These are phyloP conservation scores for Petrocephalus sullivani DNA, from an alignment of 2,797 vertebrate genomes.

Conservation along the genomic window DNA sequence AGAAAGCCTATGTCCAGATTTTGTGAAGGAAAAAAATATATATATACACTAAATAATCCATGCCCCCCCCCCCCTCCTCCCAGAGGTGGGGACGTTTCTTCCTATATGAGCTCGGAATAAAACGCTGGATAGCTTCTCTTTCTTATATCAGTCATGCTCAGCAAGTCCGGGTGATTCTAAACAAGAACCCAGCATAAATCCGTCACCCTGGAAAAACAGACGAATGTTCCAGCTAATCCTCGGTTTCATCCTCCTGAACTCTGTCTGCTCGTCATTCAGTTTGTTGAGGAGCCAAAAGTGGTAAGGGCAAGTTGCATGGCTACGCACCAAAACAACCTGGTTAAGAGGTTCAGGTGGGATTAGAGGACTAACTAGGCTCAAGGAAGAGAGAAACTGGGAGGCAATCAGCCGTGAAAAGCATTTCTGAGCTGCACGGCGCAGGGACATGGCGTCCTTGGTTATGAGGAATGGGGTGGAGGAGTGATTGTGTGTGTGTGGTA, in stretches of 20 bases:
- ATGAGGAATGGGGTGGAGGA: background rate
- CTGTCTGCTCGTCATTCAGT: background rate
- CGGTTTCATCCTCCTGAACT: background rate
- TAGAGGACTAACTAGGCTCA: background rate
- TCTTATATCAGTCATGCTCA: background rate
- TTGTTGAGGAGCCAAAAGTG: slow-evolving; percentile 11
- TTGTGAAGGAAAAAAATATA: background rate
- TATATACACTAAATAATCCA: background rate
- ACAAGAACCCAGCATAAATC: background rate
- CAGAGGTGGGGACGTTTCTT: background rate
- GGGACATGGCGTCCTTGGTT: background rate
- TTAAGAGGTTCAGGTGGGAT: background rate
- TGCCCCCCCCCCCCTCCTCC: background rate
- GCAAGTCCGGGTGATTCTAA: background rate
- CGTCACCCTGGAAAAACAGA: background rate
- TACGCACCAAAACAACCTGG: background rate
- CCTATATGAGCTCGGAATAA: background rate
- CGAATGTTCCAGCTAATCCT: background rate
- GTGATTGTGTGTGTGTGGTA: background rate
- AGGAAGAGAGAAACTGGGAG: background rate
- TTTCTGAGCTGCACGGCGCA: background rate
- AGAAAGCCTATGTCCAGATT: background rate
- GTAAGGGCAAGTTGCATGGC: background rate
- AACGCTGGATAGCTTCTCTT: background rate
- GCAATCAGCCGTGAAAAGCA: background rate